Evolutionary conservation across 2,888 invertebrate genomes (phyloP), one percentile per base, ranked within the genome.

Genomic region (Hypolimnas misippus): DNA sequence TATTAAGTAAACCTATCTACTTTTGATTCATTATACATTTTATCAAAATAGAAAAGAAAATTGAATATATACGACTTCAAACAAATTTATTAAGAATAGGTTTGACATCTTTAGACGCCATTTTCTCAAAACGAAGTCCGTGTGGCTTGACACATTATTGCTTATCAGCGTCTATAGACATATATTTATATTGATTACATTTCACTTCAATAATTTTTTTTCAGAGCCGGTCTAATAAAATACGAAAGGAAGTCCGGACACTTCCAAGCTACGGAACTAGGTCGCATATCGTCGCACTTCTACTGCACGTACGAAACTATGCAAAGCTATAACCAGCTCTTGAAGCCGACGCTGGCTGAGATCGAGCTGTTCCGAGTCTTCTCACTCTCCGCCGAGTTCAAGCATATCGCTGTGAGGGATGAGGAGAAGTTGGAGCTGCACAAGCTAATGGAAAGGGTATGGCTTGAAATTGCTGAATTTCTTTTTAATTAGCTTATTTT

Each of bases 291-390:
- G 3, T 98, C 98, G 0, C 99, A 99, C 92, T 99, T 97, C 93
- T 99, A 99, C 89, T 98, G 98, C 81, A 98, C 99, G 0, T 96
- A 97, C 84, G 99, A 99, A 72, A 98, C 99, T 0, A 99, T 99
- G 95, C 94, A 97, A 73, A 69, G 57, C 0, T 99, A 99, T 90
- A 98, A 99, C 85, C 98, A 99, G 82, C 93, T 99, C 52, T 87
- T 99, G 67, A 99, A 99, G 83, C 98, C 99, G 12, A 99, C 98
- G 0, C 92, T 99, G 0, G 98, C 98, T 65, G 99, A 99, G 91
- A 99, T 99, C 52, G 99, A 99, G 84, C 91, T 99, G 66, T 98
- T 99, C 88, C 87, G 97, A 1, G 99, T 99, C n/a, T 99, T 99
- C 87, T 99, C 99, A 0, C 92, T 99, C n/a, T 98, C 98, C 0